A percentile compares a stretch with the other conserved stretches of the same genome.
phyloP scores from a whole-genome alignment of 1,140 invertebrate species.

The Stegodyphus dumicola region DNA sequence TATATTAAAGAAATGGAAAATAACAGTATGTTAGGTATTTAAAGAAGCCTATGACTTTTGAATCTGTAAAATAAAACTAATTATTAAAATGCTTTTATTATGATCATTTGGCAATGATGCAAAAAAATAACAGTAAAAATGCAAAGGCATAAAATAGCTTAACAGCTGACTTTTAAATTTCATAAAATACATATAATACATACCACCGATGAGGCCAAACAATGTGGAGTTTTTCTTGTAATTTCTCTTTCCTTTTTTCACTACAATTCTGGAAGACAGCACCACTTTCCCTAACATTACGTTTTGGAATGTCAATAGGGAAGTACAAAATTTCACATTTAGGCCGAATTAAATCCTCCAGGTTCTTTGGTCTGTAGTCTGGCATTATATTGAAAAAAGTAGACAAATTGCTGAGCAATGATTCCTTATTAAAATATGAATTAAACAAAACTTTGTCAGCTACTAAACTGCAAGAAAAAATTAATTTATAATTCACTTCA shows the following conservation, averaged over 20 bases:
- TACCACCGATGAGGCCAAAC: slow-evolving; percentile 83
- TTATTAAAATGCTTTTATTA: no score
- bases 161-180: neutral
- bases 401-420: slow-evolving; percentile 76
- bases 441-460: slow-evolving; percentile 81
- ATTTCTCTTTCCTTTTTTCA: slow-evolving; percentile 23
- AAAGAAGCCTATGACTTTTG: no score
- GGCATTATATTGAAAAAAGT: slow-evolving; percentile 77
- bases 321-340: slow-evolving; percentile 79
- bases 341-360: slow-evolving; percentile 72
- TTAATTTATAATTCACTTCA: neutral
- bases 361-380: slow-evolving; percentile 73
- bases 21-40: no score
- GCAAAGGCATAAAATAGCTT: neutral
- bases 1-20: no score
- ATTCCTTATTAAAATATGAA: slow-evolving; percentile 77
- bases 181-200: slow-evolving; percentile 53
- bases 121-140: no score
- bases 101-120: no score
- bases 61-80: no score
- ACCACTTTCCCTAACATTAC: neutral
- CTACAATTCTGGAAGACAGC: slow-evolving; percentile 16
- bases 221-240: slow-evolving; percentile 71
- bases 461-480: slow-evolving; percentile 73
- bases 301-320: slow-evolving; percentile 66